Base-by-base conservation (phyloP, 2,888 invertebrate genomes). In the Hymenopus coronatus region DNA sequence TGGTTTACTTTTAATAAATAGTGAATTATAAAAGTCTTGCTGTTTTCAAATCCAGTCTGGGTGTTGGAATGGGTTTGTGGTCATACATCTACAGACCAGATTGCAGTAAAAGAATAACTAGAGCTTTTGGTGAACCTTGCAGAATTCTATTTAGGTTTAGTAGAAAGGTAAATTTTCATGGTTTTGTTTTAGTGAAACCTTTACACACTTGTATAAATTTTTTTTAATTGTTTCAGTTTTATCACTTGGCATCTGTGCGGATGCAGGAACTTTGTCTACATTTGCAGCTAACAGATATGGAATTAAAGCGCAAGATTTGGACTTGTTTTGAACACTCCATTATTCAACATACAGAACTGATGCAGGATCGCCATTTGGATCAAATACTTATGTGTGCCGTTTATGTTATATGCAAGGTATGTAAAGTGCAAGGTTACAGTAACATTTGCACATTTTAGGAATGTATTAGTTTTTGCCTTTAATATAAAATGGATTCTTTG, bases 341-440 rank as follows among this genome's bases (percentile, higher is more conserved):
- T 91, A 96, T 97, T 91, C 95, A 97, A 90, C 96, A 98, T 92
- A 97, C 97, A 0, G 95, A 96, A 90, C 94, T 99, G 85, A 97
- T 99, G 96, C 95, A 95, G 91, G 98, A 99, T 93, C 95, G 99
- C 6, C 99, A 99, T 93, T 94, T 99, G 54, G 99, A 99, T 94
- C 99, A 99, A 94, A 96, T 99, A 91, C 95, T 99, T 88, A 99
- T 99, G 98, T 99, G 99, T 94, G 96, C 98, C 90, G 97, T 99
- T 91, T 99, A 99, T 93, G 98, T 99, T 90, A 97, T 98, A 92
- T 97, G 97, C 93, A 98, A 97, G 95, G 96, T 98, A 90, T 91
- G 94, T 91, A 33, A 7, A 20, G 25, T 25, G 12, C 9, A 40
- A 40, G 40, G 1, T 40, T 40, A 12, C 12, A 12, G 9, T 40